Evolutionary conservation across 1,140 invertebrate genomes (phyloP).

Genomic region (Hyles euphorbiae): DNA sequence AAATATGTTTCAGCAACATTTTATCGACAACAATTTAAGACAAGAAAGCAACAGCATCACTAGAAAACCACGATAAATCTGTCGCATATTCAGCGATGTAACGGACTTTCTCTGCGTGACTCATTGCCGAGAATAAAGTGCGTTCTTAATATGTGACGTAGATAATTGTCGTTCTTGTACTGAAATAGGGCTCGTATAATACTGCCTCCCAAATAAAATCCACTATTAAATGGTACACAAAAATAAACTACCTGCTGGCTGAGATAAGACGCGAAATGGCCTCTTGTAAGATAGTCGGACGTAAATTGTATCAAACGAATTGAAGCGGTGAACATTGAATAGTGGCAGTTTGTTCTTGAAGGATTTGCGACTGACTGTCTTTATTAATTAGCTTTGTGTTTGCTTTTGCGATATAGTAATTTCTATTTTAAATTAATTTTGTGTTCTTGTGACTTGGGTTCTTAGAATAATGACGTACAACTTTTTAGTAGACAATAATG

Average conservation of each 20-base stretch:
- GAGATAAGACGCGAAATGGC: background rate
- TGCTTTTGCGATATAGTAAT: no score
- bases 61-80: constrained; percentile 68
- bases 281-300: constrained; percentile 1
- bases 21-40: no score
- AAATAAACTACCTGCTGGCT: background rate
- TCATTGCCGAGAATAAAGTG: constrained; percentile 71
- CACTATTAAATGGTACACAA: constrained; percentile 3
- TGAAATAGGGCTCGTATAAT: constrained; percentile 47
- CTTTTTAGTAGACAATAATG: no score
- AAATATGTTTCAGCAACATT: no score
- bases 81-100: constrained; percentile 74
- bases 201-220: constrained; percentile 7
- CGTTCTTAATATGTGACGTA: constrained; percentile 66
- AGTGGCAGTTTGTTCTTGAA: no score
- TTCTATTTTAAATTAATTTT: no score
- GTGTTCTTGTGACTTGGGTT: no score
- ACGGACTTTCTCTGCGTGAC: constrained; percentile 65
- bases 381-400: no score
- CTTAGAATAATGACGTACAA: no score
- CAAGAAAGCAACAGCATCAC: constrained; percentile 25
- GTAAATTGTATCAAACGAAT: no score
- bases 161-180: constrained; percentile 67
- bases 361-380: no score
- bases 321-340: no score